Base-by-base conservation (phyloP, 1,140 invertebrate species). In the Diabrotica undecimpunctata region DNA sequence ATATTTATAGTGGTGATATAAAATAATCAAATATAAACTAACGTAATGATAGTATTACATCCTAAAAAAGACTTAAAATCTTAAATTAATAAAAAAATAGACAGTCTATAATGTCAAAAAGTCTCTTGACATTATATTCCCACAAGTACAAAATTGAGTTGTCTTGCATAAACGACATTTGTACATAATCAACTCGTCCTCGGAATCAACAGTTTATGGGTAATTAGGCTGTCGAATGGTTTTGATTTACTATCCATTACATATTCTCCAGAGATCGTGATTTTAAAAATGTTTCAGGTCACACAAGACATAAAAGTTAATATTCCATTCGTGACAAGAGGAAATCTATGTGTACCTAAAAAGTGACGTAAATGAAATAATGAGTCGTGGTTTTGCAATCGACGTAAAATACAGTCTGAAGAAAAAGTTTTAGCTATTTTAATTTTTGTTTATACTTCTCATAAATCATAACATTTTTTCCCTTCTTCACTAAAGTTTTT, bases 281-380 rank as follows among this genome's bases (percentile, higher is more conserved):
- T 25, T 46, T 46, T 10, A 46, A 46, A 46, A 46, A 46, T 46
- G 2, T 46, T n/a, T 46, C 41, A 46, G 41, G 41, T 46, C 41
- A 46, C n/a, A 46, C n/a, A n/a, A n/a, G 41, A 46, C 41, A 46
- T 46, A 10, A 46, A 46, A 46, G 41, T 46, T 46, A 46, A 46
- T 46, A 46, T 46, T 46, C 41, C n/a, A 46, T 46, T 46, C 41
- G 41, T 46, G 41, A 46, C 41, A n/a, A 46, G 8, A 46, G 8
- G 8, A n/a, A 46, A 46, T 46, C 8, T 46, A 46, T 46, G 41
- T 46, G 8, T n/a, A 46, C 8, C 41, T 46, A 46, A 46, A 5
- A 46, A n/a, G n/a, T 46, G 41, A 46, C 41, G 41, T 46, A 46
- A 46, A 46, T 46, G 41, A 10, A n/a, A 46, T 10, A 46, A 46